Conservation (phyloP, 1,140 invertebrate genomes). For the Agrilus planipennis region DNA sequence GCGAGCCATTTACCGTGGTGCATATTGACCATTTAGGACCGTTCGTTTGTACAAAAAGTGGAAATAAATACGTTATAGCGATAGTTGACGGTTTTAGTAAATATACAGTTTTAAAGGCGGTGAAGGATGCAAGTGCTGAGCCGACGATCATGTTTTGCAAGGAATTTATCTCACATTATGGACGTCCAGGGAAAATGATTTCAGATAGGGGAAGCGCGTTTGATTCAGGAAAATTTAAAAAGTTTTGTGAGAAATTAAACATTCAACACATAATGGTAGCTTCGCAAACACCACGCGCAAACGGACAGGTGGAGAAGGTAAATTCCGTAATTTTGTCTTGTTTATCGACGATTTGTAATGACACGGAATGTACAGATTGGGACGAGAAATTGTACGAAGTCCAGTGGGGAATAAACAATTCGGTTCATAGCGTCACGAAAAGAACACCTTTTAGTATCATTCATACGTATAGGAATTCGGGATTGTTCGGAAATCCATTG, state of each 20-base stretch:
- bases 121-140: slow-evolving; percentile 12
- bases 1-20: neutral
- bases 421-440: slow-evolving; percentile 8
- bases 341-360: neutral
- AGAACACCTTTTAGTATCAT: slow-evolving; percentile 8
- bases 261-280: slow-evolving; percentile 16
- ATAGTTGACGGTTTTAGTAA: slow-evolving; percentile 26
- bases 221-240: slow-evolving; percentile 8
- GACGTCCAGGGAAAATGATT: slow-evolving; percentile 10
- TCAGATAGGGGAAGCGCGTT: slow-evolving; percentile 19
- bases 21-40: slow-evolving; percentile 8
- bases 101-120: slow-evolving; percentile 21
- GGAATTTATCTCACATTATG: slow-evolving; percentile 12
- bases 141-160: slow-evolving; percentile 2
- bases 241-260: neutral
- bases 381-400: slow-evolving; percentile 8
- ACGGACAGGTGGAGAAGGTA: slow-evolving; percentile 20
- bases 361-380: slow-evolving; percentile 5
- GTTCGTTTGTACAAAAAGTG: slow-evolving; percentile 13
- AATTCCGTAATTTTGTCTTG: slow-evolving; percentile 11
- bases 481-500: too few relatives aligned
- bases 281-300: slow-evolving; percentile 16
- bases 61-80: slow-evolving; percentile 14
- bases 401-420: slow-evolving; percentile 13
- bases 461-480: neutral